These are phyloP conservation scores for Leptodactylus fallax DNA, from an alignment of 2,797 vertebrate genomes.

Conservation along the genomic window DNA sequence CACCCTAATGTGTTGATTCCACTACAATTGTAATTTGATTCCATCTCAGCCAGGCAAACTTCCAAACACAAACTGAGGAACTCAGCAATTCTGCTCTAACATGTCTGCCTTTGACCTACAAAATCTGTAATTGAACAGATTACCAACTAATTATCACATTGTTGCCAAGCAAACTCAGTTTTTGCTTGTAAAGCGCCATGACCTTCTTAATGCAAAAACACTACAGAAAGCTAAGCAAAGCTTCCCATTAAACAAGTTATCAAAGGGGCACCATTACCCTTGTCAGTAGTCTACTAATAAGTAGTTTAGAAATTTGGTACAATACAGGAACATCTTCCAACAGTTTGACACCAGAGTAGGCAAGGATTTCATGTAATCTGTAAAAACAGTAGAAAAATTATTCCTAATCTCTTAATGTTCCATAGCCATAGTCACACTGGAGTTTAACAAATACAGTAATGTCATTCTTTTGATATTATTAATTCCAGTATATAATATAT, in stretches of 20 bases:
- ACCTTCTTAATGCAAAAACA: background rate
- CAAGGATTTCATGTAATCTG: background rate
- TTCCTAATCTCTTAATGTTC: no score
- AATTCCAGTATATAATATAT: no score
- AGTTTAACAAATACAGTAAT: no score
- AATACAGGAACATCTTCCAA: background rate
- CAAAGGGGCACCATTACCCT: background rate
- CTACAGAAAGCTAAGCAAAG: background rate
- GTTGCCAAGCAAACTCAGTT: background rate
- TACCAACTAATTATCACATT: conserved; percentile 16
- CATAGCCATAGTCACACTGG: no score
- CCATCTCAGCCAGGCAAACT: conserved; percentile 4
- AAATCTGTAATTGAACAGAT: conserved; percentile 16
- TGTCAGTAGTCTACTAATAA: background rate
- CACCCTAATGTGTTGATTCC: background rate
- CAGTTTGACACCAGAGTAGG: background rate
- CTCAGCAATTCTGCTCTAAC: background rate
- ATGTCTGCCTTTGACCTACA: conserved; percentile 11
- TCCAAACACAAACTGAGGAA: conserved; percentile 5
- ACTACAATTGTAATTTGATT: background rate
- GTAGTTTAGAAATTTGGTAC: background rate
- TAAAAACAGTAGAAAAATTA: background rate
- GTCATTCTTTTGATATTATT: no score
- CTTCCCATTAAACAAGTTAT: background rate
- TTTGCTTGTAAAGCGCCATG: background rate